A percentile compares a stretch with the other conserved stretches of the same genome.
phyloP scores from a whole-genome alignment of 2,888 invertebrate species.

The Mamestra brassicae region DNA sequence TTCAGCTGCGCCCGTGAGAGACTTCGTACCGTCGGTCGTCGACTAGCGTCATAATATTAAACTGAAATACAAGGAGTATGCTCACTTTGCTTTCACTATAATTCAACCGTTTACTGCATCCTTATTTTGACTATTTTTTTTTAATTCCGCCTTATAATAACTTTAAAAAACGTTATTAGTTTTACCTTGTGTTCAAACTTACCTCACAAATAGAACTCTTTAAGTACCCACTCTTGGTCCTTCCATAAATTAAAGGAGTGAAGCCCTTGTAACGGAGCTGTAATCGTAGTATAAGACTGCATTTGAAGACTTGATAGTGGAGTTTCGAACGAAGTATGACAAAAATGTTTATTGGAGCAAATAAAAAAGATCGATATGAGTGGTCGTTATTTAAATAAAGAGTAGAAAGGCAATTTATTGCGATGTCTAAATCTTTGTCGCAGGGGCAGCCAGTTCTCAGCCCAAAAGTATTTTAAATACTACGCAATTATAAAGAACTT shows the following conservation, averaged over 20 bases:
- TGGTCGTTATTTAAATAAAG: conserved; percentile 2
- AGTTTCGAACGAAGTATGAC: conserved; percentile 40
- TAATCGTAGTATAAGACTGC: conserved; percentile 39
- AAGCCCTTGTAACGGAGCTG: conserved; percentile 22
- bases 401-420: neutral
- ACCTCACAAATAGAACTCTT: neutral
- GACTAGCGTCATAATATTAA: neutral
- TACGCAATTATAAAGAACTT: conserved; percentile 30
- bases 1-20: neutral
- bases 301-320: conserved; percentile 54
- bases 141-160: neutral
- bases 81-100: conserved; percentile 5
- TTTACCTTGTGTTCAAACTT: conserved; percentile 13
- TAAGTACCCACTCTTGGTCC: conserved; percentile 2
- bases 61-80: neutral
- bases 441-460: conserved; percentile 5
- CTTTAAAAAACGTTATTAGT: neutral
- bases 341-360: conserved; percentile 47
- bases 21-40: no score
- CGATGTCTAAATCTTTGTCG: neutral
- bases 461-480: conserved; percentile 42
- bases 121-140: neutral
- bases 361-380: neutral
- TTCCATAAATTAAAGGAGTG: conserved; percentile 10
- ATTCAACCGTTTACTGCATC: neutral